Evolutionary conservation across 2,797 vertebrate species (phyloP).

Genomic region (Helarctos malayanus): DNA sequence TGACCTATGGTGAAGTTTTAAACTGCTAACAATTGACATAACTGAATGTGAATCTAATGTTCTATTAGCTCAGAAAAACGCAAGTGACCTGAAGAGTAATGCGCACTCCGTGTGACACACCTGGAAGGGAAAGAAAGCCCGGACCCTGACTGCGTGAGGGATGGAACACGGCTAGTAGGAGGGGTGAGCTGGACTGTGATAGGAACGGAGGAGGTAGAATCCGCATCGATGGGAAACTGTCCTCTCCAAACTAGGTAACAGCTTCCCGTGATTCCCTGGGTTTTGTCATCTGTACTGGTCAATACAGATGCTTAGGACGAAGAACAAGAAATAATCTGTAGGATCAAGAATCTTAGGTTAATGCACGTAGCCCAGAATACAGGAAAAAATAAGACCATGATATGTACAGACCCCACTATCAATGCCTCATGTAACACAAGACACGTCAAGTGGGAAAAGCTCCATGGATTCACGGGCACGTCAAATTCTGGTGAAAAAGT

Average conservation of each 20-base stretch:
- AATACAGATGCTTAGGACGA: not conserved
- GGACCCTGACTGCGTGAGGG: not conserved
- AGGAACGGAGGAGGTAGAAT: not conserved
- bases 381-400: not conserved
- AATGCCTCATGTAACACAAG: not conserved
- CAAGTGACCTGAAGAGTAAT: not conserved
- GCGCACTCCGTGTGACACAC: not conserved
- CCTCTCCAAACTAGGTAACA: not conserved
- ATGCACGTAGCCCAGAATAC: not conserved
- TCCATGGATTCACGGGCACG: not conserved
- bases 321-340: not conserved
- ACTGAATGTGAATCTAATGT: not conserved
- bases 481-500: not conserved
- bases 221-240: not conserved
- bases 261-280: not conserved
- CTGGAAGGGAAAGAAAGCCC: not conserved
- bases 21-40: not conserved
- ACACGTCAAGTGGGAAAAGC: not conserved
- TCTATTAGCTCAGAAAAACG: slow-evolving; percentile 27
- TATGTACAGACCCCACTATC: not conserved
- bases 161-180: accelerated
- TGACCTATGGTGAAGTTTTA: not conserved
- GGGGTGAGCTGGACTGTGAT: not conserved
- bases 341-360: not conserved
- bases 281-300: not conserved